phyloP scores from a whole-genome alignment of 2,888 invertebrate genomes.

The Escarpia spicata region DNA sequence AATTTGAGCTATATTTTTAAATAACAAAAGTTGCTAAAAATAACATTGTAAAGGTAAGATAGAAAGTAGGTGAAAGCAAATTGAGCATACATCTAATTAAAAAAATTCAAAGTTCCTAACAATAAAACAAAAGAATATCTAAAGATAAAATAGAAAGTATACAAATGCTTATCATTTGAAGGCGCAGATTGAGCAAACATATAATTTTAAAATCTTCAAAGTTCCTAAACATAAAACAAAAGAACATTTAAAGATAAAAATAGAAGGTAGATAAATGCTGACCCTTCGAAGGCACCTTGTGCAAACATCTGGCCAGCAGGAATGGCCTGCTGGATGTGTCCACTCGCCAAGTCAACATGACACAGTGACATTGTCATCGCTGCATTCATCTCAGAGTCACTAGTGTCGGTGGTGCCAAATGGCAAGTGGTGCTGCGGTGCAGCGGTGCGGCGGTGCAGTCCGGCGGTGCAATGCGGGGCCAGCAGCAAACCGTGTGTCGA shows the following conservation, averaged over 20 bases:
- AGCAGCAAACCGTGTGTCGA: not conserved
- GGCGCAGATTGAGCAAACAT: constrained; percentile 36
- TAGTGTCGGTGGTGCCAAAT: constrained; percentile 12
- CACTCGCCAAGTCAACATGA: constrained; percentile 38
- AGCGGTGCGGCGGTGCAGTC: not conserved
- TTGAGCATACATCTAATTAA: no score
- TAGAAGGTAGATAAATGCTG: constrained; percentile 20
- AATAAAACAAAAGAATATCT: not conserved
- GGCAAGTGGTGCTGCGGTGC: constrained; percentile 3
- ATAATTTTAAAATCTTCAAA: not conserved
- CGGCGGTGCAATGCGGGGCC: not conserved
- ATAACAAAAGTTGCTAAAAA: not conserved
- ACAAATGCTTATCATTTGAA: constrained; percentile 39
- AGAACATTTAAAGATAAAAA: not conserved
- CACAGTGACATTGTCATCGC: constrained; percentile 41
- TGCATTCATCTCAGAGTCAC: not conserved
- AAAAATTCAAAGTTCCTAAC: not conserved
- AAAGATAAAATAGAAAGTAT: not conserved
- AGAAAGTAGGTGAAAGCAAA: not conserved
- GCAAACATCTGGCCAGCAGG: constrained; percentile 39
- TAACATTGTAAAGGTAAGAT: not conserved
- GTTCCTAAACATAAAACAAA: not conserved
- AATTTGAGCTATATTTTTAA: no score
- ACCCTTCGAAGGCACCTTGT: constrained; percentile 41
- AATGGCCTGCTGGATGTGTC: constrained; percentile 35